phyloP scores from a whole-genome alignment of 1,140 invertebrate species.

The Metopolophium dirhodum region DNA sequence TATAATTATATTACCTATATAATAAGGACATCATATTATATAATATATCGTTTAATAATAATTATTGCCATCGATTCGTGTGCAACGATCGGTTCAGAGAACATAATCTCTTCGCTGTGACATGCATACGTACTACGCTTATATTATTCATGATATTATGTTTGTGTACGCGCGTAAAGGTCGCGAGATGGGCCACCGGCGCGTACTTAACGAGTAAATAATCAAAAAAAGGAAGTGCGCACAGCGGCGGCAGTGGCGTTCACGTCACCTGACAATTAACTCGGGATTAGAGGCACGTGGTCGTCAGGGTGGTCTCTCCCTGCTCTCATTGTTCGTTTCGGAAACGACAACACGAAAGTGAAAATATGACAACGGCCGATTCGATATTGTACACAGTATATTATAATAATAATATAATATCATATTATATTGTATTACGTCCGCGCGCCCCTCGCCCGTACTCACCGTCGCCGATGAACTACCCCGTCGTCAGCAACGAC shows the following conservation, averaged over 20 bases:
- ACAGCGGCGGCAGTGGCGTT: background rate
- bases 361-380: conserved; percentile 16
- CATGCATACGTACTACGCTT: background rate
- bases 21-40: background rate
- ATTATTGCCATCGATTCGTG: background rate
- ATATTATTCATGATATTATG: background rate
- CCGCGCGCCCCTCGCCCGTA: too few relatives aligned
- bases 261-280: conserved; percentile 49
- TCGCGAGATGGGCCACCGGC: background rate
- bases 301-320: background rate
- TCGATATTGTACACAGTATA: background rate
- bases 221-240: conserved; percentile 30
- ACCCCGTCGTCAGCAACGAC: background rate
- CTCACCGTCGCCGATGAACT: background rate
- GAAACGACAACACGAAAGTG: background rate
- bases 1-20: background rate
- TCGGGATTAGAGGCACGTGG: conserved; percentile 33
- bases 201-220: background rate
- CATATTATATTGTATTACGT: background rate
- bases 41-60: background rate
- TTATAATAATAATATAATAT: background rate
- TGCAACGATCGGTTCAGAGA: background rate
- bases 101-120: background rate
- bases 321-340: background rate
- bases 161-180: background rate